Evolutionary conservation across 1,140 invertebrate genomes (phyloP), one percentile per base, ranked within the genome.

Genomic region (Drosophila azteca): DNA sequence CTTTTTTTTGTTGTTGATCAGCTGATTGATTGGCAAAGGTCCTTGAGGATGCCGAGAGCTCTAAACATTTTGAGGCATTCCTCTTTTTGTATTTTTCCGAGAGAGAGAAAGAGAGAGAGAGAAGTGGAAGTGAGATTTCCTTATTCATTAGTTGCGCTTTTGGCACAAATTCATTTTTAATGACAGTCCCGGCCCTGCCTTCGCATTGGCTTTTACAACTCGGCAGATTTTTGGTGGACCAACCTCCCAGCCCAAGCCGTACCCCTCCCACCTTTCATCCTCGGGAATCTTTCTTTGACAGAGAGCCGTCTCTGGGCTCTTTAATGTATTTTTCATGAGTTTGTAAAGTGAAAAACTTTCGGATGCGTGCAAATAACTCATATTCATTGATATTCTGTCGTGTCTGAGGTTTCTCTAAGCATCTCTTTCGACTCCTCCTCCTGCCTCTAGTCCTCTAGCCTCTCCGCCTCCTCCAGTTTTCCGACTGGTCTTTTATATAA

Each of bases 321-420:
- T 87, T 83, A 87, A 87, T 87, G 83, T 88, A 87, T 87, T 87
- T 87, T 88, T 88, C 79, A 87, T 87, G 83, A 88, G 79, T 88
- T 82, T 77, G 61, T 70, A 83, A 87, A 87, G 79, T 88, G 72
- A 74, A 84, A 84, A 84, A 77, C 69, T 82, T 78, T 51, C 70
- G 61, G 68, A 68, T 79, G 82, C 82, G 82, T 87, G 82, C 75
- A 67, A 88, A 87, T 88, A 87, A 88, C 83, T 88, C 79, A 88
- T 82, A 82, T 79, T 76, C 83, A 87, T 78, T 88, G 83, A 82
- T 88, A 87, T 88, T 82, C 79, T 48, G 49, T 65, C 79, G 53
- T 63, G 43, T 57, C 53, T 51, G 48, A 17, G 51, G n/a, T 69
- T 58, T 62, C 35, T 57, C 35, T 1, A 8, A 8, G 29, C 29